Evolutionary conservation across 2,113 vertebrate genomes (phyloP), one percentile per base, ranked within the genome.

Genomic region (Brachyhypopomus gauderio): DNA sequence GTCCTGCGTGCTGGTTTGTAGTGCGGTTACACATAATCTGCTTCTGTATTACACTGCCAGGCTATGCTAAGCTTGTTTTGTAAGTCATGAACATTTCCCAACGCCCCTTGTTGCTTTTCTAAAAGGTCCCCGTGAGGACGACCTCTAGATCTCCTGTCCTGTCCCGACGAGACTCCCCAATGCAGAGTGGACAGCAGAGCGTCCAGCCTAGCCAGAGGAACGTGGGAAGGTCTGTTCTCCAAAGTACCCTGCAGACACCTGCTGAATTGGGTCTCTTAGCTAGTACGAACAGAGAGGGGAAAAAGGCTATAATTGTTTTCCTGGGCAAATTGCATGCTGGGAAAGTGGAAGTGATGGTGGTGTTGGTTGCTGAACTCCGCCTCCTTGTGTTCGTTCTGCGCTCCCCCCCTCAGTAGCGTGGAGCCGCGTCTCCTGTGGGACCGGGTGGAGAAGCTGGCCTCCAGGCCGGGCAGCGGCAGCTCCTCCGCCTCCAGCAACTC

Each of bases 361-460:
- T 4, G 3, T 27, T 17, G 17, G 27, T 30, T 66, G 19, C 9
- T 74, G 6, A 27, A 16, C 27, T 16, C 22, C 12, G 1, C 8
- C 7, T 64, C 7, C 11, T 80, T 88, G 38, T 27, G 5, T 16
- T 23, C 3, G 1, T 30, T 25, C 27, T 11, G 12, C 12, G 45
- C 4, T 69, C 6, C 58, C n/a, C 17, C 17, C 38, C 30, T 17
- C 36, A 96, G 97, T 87, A 97, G 93, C 80, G 94, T 95, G 67
- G 97, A 99, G 90, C 96, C 97, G 83, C 93, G 97, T 72, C 92
- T 98, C 83, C 93, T 99, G 48, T 97, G 97, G 97, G 97, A 98
- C 86, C 94, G 97, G 74, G 97, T 98, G 86, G 97, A 99, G 90
- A 98, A 98, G 86, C 93, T 97, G 66, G 95, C 95, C 59, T 95